Evolutionary conservation across 2,888 invertebrate genomes (phyloP), one percentile per base, ranked within the genome.

Genomic region (Tachina fera): DNA sequence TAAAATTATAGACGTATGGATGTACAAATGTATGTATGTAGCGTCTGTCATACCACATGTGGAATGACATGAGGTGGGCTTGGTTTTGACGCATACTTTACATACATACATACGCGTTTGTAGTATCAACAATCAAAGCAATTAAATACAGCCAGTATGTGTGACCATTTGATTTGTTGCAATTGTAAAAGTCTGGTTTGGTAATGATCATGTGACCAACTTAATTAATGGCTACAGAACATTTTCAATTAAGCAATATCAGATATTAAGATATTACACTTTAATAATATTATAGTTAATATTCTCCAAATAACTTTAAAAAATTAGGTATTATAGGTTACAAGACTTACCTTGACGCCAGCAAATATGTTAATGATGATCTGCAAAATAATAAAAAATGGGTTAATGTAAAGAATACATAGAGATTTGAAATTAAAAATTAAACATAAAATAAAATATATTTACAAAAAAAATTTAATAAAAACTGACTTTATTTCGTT

Each of bases 81-180:
- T 56, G 79, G 79, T 65, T 71, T 63, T 53, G 43, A 60, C 53
- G 53, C 53, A 78, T 53, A 60, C 19, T 22, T 31, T 31, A 31
- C 4, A 31, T 4, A 56, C 13, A 68, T n/a, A 76, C 43, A 16
- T 11, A 31, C n/a, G 14, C 51, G 10, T 70, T 16, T 56, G 19
- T 41, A 71, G 19, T 43, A 39, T 31, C 41, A 71, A 71, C 51
- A 58, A 53, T 65, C 16, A 19, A 63, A 77, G 63, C 61, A 81
- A 81, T 68, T 61, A 75, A 68, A 61, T 53, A 53, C 60, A 51
- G 43, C 16, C 43, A 43, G 56, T 47, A 45, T 68, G 49, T 49
- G 77, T 72, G 67, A 61, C 65, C 47, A 78, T 45, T 65, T 80
- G 65, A 79, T 72, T 81, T 74, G 67, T 56, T 16, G 47, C 51